Evolutionary conservation across 2,888 invertebrate genomes (phyloP).

Genomic region (Spatulosminthurus flaviceps): DNA sequence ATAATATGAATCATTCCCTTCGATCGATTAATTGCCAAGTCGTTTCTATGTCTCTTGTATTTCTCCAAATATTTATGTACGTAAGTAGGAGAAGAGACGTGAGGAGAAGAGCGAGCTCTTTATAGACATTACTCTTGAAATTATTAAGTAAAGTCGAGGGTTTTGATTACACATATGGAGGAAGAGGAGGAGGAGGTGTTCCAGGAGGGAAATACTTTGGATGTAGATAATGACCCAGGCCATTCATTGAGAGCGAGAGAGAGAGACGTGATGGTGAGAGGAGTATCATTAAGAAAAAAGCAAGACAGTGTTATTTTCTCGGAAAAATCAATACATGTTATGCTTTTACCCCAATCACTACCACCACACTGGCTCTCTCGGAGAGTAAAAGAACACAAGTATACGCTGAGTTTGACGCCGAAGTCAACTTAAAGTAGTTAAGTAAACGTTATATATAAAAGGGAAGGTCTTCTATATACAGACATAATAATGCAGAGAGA

Average conservation of each 20-base stretch:
- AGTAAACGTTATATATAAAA: not conserved
- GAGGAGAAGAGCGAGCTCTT: no score
- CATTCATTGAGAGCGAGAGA: no score
- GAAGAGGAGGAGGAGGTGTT: not conserved
- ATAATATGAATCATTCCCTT: conserved; percentile 45
- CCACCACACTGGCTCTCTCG: no score
- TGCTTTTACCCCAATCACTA: not conserved
- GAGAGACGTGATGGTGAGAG: conserved; percentile 40
- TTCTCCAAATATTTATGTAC: not conserved
- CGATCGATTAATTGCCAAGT: conserved; percentile 48
- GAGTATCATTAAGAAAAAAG: conserved; percentile 50
- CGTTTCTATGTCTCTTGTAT: conserved; percentile 24
- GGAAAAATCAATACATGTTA: conserved; percentile 12
- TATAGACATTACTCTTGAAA: not conserved
- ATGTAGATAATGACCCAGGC: conserved; percentile 19
- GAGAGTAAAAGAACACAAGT: not conserved
- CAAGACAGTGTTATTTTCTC: conserved; percentile 46
- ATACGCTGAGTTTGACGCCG: not conserved
- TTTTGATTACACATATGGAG: conserved; percentile 10
- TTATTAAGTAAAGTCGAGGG: conserved; percentile 20
- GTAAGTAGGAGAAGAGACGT: no score
- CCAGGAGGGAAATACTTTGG: not conserved
- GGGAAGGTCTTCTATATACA: not conserved
- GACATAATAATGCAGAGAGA: no score
- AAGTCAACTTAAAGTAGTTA: not conserved